Percentiles rank a stretch among this genome's conserved stretches.
These are phyloP conservation scores for Bombus polaris DNA, from an alignment of 1,140 invertebrate species.

Conservation along the genomic window DNA sequence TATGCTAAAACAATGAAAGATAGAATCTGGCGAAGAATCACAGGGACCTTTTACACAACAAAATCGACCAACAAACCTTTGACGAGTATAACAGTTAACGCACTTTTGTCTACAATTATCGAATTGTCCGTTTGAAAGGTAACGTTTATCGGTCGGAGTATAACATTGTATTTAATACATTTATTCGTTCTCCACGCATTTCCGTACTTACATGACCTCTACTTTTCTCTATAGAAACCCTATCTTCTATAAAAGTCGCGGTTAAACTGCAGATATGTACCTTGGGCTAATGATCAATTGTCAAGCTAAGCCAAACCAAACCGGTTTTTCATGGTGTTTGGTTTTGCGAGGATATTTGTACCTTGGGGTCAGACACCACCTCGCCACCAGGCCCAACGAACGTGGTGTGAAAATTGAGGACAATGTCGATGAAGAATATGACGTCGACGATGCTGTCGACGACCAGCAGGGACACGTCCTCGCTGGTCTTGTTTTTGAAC, in stretches of 20 bases:
- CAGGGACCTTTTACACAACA: too few species aligned
- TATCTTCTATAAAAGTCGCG: neutral
- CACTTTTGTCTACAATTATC: too few species aligned
- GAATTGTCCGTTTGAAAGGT: too few species aligned
- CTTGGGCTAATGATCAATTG: neutral
- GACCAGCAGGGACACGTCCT: conserved; percentile 97
- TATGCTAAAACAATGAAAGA: too few species aligned
- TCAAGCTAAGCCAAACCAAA: neutral
- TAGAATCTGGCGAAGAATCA: too few species aligned
- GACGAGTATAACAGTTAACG: too few species aligned
- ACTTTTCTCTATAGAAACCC: too few species aligned
- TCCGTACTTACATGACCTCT: too few species aligned
- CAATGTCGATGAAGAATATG: conserved; percentile 99
- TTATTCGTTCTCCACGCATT: too few species aligned
- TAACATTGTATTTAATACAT: too few species aligned
- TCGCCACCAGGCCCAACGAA: conserved; percentile 99
- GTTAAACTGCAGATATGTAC: neutral
- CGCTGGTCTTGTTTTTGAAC: conserved; percentile 99
- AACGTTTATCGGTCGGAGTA: too few species aligned
- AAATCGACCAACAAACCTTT: too few species aligned
- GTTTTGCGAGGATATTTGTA: conserved; percentile 67
- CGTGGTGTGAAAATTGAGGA: conserved; percentile 99
- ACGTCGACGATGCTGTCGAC: conserved; percentile 99
- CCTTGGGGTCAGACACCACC: conserved; percentile 98
- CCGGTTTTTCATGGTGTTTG: neutral